phyloP scores from a whole-genome alignment of 2,888 invertebrate genomes.

The Buathra laborator region DNA sequence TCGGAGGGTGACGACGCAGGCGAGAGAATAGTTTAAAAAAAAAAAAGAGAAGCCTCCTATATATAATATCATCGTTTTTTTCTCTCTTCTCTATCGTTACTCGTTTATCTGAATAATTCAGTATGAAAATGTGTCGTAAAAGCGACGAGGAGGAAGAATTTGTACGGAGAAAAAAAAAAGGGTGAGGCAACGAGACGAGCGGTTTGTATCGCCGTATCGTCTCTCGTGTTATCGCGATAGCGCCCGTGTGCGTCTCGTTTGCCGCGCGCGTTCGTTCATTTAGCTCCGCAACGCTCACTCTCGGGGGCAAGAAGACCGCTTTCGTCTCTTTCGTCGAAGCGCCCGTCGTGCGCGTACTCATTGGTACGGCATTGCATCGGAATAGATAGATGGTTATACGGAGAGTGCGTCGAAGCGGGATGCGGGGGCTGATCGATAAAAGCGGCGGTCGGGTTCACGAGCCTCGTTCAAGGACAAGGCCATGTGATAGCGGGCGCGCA shows the following conservation, averaged over 20 bases:
- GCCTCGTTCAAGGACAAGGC: conserved; percentile 88
- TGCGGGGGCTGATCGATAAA: conserved; percentile 85
- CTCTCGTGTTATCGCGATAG: conserved; percentile 57
- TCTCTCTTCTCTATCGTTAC: conserved; percentile 55
- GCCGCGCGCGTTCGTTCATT: conserved; percentile 26
- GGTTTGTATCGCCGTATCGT: conserved; percentile 19
- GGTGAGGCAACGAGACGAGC: conserved; percentile 65
- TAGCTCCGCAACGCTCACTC: neutral
- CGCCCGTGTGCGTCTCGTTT: conserved; percentile 8
- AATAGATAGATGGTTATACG: conserved; percentile 79
- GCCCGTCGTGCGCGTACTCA: conserved; percentile 58
- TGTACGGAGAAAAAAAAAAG: conserved; percentile 37
- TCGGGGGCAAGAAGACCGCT: neutral
- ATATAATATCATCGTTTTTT: conserved; percentile 10
- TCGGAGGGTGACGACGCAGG: conserved; percentile 8
- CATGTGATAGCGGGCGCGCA: conserved; percentile 85
- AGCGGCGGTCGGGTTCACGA: conserved; percentile 84
- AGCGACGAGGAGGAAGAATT: conserved; percentile 48
- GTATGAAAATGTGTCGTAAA: conserved; percentile 64
- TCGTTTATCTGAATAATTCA: conserved; percentile 65
- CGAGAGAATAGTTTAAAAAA: neutral
- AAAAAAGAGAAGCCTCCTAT: conserved; percentile 9
- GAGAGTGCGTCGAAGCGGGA: conserved; percentile 82
- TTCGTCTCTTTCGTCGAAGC: conserved; percentile 29
- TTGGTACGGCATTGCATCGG: conserved; percentile 81